A percentile compares a stretch with the other conserved stretches of the same genome.
Conservation (phyloP, 2,797 vertebrate genomes). For the Tarsius wallacei region DNA sequence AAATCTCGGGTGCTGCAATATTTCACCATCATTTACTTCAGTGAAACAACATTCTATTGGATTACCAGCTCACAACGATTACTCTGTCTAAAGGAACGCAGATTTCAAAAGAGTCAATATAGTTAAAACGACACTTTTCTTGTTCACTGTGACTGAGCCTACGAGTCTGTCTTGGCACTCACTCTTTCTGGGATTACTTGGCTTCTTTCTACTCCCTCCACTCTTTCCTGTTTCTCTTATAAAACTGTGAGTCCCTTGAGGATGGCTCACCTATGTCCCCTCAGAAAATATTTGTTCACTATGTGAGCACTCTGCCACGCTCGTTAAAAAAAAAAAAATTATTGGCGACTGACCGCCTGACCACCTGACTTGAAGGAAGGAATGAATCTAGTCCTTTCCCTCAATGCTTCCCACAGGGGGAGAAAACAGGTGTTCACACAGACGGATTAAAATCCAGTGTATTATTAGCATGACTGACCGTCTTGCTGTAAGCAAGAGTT, state of each 20-base stretch:
- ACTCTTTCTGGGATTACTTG: background rate
- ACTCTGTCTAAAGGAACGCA: background rate
- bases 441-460: background rate
- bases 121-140: conserved; percentile 57
- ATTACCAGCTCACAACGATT: background rate
- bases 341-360: background rate
- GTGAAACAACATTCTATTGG: conserved; percentile 31
- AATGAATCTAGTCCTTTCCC: background rate
- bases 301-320: background rate
- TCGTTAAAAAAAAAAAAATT: background rate
- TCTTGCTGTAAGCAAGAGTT: background rate
- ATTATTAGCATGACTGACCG: background rate
- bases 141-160: background rate
- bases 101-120: conserved; percentile 65
- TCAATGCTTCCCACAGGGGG: background rate
- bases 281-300: background rate
- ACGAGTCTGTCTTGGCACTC: background rate
- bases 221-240: background rate
- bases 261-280: accelerated
- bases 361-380: background rate
- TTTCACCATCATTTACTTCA: background rate
- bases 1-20: background rate
- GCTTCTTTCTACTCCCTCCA: background rate
- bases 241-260: background rate
- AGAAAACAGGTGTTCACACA: background rate